phyloP scores from a whole-genome alignment of 2,888 invertebrate genomes.

The Darwinula stevensoni region DNA sequence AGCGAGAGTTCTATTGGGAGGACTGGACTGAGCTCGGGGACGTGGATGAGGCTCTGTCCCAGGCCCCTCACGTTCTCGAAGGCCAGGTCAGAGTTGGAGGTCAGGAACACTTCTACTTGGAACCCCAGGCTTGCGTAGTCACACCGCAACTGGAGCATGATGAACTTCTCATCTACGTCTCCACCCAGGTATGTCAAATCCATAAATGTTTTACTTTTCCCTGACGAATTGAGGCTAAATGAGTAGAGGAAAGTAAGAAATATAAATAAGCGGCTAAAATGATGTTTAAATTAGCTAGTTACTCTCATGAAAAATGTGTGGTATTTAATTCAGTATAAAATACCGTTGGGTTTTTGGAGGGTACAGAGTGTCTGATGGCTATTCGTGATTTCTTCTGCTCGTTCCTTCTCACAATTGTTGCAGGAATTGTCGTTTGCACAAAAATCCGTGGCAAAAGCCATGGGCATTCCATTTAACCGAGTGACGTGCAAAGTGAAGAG shows the following conservation, averaged over 20 bases:
- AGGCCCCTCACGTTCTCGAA: constrained; percentile 39
- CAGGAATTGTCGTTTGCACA: background rate
- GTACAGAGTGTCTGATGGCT: no score
- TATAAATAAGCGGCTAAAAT: no score
- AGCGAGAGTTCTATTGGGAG: no score
- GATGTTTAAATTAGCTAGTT: no score
- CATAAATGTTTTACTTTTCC: background rate
- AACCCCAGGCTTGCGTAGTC: constrained; percentile 29
- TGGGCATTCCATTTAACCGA: constrained; percentile 22
- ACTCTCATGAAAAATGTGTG: no score
- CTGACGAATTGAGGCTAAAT: background rate
- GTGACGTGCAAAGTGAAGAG: constrained; percentile 50
- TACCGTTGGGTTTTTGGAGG: no score
- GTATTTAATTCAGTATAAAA: no score
- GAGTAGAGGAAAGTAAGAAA: no score
- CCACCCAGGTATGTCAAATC: constrained; percentile 31
- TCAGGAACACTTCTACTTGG: constrained; percentile 90
- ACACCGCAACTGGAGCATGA: constrained; percentile 34
- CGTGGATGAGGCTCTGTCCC: constrained; percentile 29
- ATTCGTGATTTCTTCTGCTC: no score
- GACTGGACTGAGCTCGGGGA: no score
- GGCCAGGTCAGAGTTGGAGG: constrained; percentile 52
- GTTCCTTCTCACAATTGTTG: no score
- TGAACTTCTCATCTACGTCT: constrained; percentile 54
- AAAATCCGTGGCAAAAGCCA: background rate